A percentile compares a stretch with the other conserved stretches of the same genome.
Evolutionary conservation across 2,888 invertebrate species (phyloP).

Genomic region (Lasioglossum pauxillum): DNA sequence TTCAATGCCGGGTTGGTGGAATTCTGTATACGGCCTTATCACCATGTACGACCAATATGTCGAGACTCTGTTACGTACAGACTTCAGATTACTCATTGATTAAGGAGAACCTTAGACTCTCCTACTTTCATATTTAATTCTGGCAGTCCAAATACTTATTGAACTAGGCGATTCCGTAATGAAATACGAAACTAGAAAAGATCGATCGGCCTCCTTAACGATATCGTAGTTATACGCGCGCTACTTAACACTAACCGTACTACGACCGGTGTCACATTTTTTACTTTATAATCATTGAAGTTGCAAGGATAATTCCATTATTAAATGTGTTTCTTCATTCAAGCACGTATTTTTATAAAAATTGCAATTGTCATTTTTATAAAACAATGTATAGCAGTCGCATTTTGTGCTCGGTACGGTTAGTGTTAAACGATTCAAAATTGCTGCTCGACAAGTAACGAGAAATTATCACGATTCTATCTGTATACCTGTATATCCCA

Average conservation of each 20-base stretch:
- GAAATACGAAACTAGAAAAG: conserved; percentile 61
- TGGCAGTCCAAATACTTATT: conserved; percentile 38
- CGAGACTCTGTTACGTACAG: conserved; percentile 85
- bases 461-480: not conserved
- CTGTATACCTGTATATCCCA: conserved; percentile 87
- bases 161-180: conserved; percentile 54
- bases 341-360: no score
- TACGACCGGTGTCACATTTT: no score
- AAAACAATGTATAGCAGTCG: no score
- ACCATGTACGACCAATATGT: conserved; percentile 96
- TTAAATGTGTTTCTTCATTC: no score
- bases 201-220: conserved; percentile 42
- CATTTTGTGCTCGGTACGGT: no score
- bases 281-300: no score
- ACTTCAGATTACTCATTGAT: conserved; percentile 57
- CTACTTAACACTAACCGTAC: not conserved
- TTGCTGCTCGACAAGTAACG: not conserved
- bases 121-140: conserved; percentile 44
- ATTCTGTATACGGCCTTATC: conserved; percentile 88
- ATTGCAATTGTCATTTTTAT: no score
- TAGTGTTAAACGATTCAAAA: conserved; percentile 3
- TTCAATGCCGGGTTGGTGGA: conserved; percentile 90
- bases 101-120: conserved; percentile 35
- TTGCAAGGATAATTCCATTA: no score
- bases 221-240: not conserved